A percentile compares a stretch with the other conserved stretches of the same genome.
phyloP scores from a whole-genome alignment of 2,113 vertebrate genomes.

The rat (Rattus norvegicus) region GRCr8 NC_086031.1:102576001-102576500 shows the following conservation, averaged over 20 bases:
- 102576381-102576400: not conserved
- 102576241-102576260: not conserved
- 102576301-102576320: not conserved
- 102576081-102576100: too few relatives aligned
- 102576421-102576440: too few relatives aligned
- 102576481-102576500: not conserved
- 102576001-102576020: too few relatives aligned
- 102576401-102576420: not conserved
- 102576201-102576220: not conserved
- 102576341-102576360: not conserved
- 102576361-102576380: not conserved
- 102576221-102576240: not conserved
- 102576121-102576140: not conserved
- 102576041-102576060: too few relatives aligned
- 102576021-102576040: too few relatives aligned
- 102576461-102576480: not conserved
- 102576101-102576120: too few relatives aligned
- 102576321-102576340: not conserved
- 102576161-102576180: too few relatives aligned
- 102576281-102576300: constrained; percentile 20
- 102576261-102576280: not conserved
- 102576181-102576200: too few relatives aligned
- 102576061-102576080: too few relatives aligned
- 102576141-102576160: not conserved
- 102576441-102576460: not conserved